Evolutionary conservation across 2,888 invertebrate genomes (phyloP).

Genomic region (Leptopterna dolabrata): DNA sequence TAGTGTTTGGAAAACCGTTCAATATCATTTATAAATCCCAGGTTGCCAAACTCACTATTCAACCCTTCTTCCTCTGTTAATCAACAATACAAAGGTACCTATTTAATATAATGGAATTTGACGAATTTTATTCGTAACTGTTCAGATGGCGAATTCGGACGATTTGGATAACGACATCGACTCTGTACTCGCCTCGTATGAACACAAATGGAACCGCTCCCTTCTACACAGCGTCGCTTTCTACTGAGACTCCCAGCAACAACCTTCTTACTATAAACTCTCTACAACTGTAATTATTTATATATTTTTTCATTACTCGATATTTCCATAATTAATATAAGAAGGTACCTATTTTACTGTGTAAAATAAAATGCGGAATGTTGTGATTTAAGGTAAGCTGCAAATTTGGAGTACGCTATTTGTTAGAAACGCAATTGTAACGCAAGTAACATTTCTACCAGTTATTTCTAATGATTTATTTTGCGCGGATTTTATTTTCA

Average conservation of each 20-base stretch:
- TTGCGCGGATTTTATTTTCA: too few relatives aligned
- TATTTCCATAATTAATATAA: not conserved
- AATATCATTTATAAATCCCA: too few relatives aligned
- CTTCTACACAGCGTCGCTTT: slow-evolving; percentile 95
- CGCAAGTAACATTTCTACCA: too few relatives aligned
- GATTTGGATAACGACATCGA: slow-evolving; percentile 98
- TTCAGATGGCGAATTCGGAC: slow-evolving; percentile 80
- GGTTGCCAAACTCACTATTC: too few relatives aligned
- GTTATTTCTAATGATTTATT: too few relatives aligned
- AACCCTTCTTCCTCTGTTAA: too few relatives aligned
- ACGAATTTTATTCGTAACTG: slow-evolving; percentile 63
- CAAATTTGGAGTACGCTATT: too few relatives aligned
- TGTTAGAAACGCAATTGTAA: too few relatives aligned
- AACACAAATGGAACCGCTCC: slow-evolving; percentile 85
- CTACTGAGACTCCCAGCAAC: slow-evolving; percentile 81
- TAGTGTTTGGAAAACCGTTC: too few relatives aligned
- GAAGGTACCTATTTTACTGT: not conserved
- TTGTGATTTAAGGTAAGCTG: not conserved
- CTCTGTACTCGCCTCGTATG: slow-evolving; percentile 94
- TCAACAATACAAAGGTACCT: too few relatives aligned
- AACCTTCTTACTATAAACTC: not conserved
- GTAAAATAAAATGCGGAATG: not conserved
- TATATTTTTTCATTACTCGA: not conserved
- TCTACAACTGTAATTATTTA: not conserved
- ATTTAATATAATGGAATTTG: too few relatives aligned